These are phyloP conservation scores for Lordiphosa mommai DNA, from an alignment of 1,140 invertebrate genomes.

Conservation along the genomic window DNA sequence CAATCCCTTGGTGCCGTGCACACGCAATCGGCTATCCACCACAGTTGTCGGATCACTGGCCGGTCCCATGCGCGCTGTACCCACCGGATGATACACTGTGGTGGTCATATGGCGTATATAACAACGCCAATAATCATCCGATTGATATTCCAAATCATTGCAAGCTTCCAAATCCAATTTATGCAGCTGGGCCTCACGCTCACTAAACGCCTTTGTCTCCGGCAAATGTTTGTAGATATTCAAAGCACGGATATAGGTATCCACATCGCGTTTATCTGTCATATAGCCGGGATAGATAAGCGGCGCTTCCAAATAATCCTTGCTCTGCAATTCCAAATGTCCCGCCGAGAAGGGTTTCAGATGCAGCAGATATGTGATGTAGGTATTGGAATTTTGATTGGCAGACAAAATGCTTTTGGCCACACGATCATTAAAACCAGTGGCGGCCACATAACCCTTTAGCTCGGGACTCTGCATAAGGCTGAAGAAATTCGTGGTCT, in stretches of 20 bases:
- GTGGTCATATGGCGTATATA: slow-evolving; percentile 83
- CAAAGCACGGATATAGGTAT: slow-evolving; percentile 85
- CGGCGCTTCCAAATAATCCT: slow-evolving; percentile 81
- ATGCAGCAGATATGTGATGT: slow-evolving; percentile 80
- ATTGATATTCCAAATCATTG: slow-evolving; percentile 77
- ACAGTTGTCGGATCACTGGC: slow-evolving; percentile 83
- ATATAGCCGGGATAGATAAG: slow-evolving; percentile 91
- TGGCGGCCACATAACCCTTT: slow-evolving; percentile 62
- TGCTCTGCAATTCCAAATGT: slow-evolving; percentile 72
- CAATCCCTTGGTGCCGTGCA: slow-evolving; percentile 85
- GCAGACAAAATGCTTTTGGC: slow-evolving; percentile 74
- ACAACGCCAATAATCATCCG: slow-evolving; percentile 84
- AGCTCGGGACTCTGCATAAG: slow-evolving; percentile 72
- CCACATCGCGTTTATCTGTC: slow-evolving; percentile 86
- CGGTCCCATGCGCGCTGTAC: slow-evolving; percentile 90
- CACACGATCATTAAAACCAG: slow-evolving; percentile 80
- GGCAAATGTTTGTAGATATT: slow-evolving; percentile 81
- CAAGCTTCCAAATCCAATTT: slow-evolving; percentile 80
- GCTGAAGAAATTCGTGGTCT: slow-evolving; percentile 76
- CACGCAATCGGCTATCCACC: slow-evolving; percentile 84
- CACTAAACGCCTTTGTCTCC: slow-evolving; percentile 81
- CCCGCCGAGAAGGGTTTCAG: slow-evolving; percentile 81
- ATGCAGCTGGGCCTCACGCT: slow-evolving; percentile 78
- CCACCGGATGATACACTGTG: slow-evolving; percentile 86
- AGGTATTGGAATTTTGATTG: slow-evolving; percentile 79